Base-by-base conservation (phyloP, 2,888 invertebrate species). In the Hemicrepidius hirtus region DNA sequence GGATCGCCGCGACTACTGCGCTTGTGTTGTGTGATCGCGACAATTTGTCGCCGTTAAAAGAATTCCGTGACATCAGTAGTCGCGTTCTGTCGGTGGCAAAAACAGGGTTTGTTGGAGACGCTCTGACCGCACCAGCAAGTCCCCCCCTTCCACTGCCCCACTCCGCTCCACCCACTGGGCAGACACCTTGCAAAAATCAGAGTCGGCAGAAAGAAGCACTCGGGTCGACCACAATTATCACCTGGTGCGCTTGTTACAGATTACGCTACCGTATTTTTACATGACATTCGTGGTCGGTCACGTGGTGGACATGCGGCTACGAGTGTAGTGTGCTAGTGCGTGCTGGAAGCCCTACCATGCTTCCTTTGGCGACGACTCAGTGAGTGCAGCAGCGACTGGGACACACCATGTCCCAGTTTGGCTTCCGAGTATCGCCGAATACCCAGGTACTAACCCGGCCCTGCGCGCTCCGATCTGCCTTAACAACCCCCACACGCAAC, bases 391-490 rank as follows among this genome's bases (percentile, higher is more conserved):
- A 81, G 79, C 77, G 78, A 80, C 87, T 87, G 88, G 88, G 88
- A 86, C 88, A 87, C 89, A 90, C 85, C 89, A 90, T 91, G 91
- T 91, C 91, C 90, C 91, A 90, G 89, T 90, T 91, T 89, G 89
- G 90, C 85, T 89, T 90, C 86, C 87, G 90, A 88, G 88, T 90
- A 88, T 91, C 91, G 84, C 90, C 91, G 86, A 90, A 87, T 88
- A 89, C 89, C 86, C 90, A 91, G 90, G 91, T 91, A 87, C 78
- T 77, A 75, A 71, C 68, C 64, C 71, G 75, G 68, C 75, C 67
- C 71, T 69, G 72, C 72, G 72, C 72, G 71, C 68, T 65, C 70
- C 55, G 63, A 55, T 24, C 46, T 55, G 62, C 41, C 71, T 74
- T 65, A 71, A 50, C 74, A 60, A 28, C 68, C 67, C 68, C 68